phyloP scores from a whole-genome alignment of 2,888 invertebrate species.

The Tinea pellionella region DNA sequence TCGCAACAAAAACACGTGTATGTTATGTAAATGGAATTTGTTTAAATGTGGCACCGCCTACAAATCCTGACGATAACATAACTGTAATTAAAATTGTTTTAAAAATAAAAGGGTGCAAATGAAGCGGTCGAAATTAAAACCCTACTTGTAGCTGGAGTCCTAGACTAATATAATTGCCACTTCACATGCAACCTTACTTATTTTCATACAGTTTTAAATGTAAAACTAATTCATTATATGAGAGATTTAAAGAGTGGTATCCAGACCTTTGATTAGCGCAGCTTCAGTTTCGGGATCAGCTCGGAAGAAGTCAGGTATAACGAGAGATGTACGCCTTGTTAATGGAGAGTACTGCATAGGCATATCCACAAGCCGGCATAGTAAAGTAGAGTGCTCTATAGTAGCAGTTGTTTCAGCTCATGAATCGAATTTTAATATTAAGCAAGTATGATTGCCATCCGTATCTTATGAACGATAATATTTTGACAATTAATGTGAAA shows the following conservation, averaged over 20 bases:
- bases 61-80: background rate
- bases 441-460: background rate
- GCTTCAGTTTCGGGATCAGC: too few relatives aligned
- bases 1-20: background rate
- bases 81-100: conserved; percentile 7
- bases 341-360: too few relatives aligned
- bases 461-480: too few relatives aligned
- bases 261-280: too few relatives aligned
- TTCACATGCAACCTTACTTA: background rate
- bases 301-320: too few relatives aligned
- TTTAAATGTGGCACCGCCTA: background rate
- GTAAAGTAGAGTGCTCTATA: too few relatives aligned
- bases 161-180: conserved; percentile 4
- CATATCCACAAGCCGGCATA: too few relatives aligned
- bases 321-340: too few relatives aligned
- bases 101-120: conserved; percentile 1
- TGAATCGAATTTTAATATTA: too few relatives aligned
- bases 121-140: conserved; percentile 6
- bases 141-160: background rate
- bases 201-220: background rate
- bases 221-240: background rate
- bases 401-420: too few relatives aligned
- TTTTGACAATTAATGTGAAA: background rate
- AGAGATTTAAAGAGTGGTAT: background rate
- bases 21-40: background rate